Evolutionary conservation across 2,888 invertebrate species (phyloP), one percentile per base, ranked within the genome.

Genomic region (Camptogramma bilineatum): DNA sequence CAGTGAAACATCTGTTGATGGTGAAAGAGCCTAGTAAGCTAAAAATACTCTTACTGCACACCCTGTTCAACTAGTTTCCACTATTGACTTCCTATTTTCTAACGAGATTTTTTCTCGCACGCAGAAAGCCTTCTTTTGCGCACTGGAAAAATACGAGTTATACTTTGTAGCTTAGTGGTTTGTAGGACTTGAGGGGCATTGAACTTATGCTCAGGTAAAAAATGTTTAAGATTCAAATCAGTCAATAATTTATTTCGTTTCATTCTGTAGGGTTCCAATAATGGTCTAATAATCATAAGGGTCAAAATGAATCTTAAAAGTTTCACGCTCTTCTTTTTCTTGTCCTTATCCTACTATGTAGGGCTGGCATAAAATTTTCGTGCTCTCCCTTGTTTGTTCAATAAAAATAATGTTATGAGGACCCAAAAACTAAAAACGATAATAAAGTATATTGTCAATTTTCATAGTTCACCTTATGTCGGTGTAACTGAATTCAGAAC

Each of bases 81-180:
- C 80, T 78, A 80, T 83, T 79, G 80, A 85, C 87, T 92, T 91
- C 91, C 90, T 82, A 91, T 91, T 92, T 93, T 92, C 92, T 90
- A 91, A 92, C 91, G 77, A 89, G 90, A 85, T 91, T 87, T 80
- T 87, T 81, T 81, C 79, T 74, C 73, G 73, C 76, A 77, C 66
- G 69, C 74, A 77, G 78, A 78, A 76, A 80, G 76, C 77, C 78
- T 80, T 83, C 82, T 85, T 87, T 81, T 80, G 79, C 82, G 77
- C 76, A 81, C 73, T 85, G 82, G 85, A 86, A 88, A 66, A 87
- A 82, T 82, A 75, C 82, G 13, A 51, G 57, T 57, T 50, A 56
- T 62, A 66, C 69, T 57, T 51, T 61, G 52, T 53, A 52, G 52
- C 46, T 58, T 51, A 31, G 34, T 39, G 13, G 21, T 39, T 18